Base-by-base conservation (phyloP, 2,113 vertebrate genomes). In the Corvus cornix region DNA sequence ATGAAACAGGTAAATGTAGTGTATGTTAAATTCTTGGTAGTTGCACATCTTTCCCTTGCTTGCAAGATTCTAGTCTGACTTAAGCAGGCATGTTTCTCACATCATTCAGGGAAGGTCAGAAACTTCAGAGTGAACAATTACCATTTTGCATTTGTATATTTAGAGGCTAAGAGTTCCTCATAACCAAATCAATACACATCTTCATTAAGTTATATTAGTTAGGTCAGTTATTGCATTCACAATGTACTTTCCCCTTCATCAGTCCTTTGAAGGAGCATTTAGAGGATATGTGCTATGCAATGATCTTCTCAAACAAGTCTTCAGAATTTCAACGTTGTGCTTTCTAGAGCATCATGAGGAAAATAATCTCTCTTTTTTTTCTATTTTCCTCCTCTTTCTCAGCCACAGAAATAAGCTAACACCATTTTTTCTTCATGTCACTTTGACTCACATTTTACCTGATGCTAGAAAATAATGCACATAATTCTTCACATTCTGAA, bases 171-270 rank as follows among this genome's bases (percentile, higher is more conserved):
- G n/a, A 55, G 53, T 52, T 91, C 28, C 75, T 90, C 85, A 79
- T 93, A 93, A 87, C 84, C 44, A 68, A 91, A 94, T 96, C 87
- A 93, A 94, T 95, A 67, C 48, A 60, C 26, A 39, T 82, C 74
- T 91, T 95, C 67, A 92, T 93, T 82, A 82, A 94, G 55, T 85
- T 30, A 15, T 92, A 58, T 76, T 76, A 85, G 75, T 82, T 87
- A 83, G 55, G 28, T 73, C 53, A 92, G 31, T 85, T 88, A 68
- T 53, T 76, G 51, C 82, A 76, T 93, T 95, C 49, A 79, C 52
- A 92, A 70, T 90, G 49, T 62, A 74, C 12, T 89, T 90, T 89
- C 37, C 28, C 55, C 64, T 95, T 95, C 87, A 87, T 75, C 30
- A 89, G 60, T n/a, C 62, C 41, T 90, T 76, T 90, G 55, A 95